Percentiles rank a stretch among this genome's conserved stretches.
Evolutionary conservation across 2,797 vertebrate species (phyloP).

Genomic region (Sylvilagus floridanus): DNA sequence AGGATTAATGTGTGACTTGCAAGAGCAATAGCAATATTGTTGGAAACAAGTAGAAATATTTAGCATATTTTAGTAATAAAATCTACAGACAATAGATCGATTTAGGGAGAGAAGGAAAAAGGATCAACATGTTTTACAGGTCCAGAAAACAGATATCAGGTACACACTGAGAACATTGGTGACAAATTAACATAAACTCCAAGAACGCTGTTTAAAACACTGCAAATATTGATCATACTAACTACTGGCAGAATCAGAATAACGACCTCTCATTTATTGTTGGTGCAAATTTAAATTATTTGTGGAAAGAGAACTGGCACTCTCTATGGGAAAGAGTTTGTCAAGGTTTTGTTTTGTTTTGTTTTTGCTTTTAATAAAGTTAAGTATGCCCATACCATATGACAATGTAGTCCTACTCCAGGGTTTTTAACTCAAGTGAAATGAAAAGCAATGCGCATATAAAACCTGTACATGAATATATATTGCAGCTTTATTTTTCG

Average conservation of each 20-base stretch:
- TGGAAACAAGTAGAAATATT: not conserved
- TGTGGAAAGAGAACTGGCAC: not conserved
- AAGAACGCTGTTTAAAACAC: not conserved
- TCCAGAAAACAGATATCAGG: not conserved
- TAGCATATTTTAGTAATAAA: not conserved
- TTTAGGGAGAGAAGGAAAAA: not conserved
- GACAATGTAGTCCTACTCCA: not conserved
- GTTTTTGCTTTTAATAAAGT: not conserved
- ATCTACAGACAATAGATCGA: not conserved
- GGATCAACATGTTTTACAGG: not conserved
- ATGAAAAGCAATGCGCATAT: not conserved
- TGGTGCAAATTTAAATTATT: not conserved
- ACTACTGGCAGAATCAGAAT: no score
- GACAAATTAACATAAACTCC: not conserved
- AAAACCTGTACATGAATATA: not conserved
- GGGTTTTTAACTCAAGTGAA: not conserved
- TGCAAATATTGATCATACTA: not conserved
- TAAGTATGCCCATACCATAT: not conserved
- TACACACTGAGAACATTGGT: not conserved
- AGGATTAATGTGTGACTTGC: not conserved
- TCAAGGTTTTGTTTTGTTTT: not conserved
- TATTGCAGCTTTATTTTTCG: not conserved
- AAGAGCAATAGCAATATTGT: not conserved
- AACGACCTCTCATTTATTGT: not conserved
- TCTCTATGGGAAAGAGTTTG: not conserved